These are phyloP conservation scores for Myiopsitta monachus DNA, from an alignment of 2,113 vertebrate species.

Conservation along the genomic window DNA sequence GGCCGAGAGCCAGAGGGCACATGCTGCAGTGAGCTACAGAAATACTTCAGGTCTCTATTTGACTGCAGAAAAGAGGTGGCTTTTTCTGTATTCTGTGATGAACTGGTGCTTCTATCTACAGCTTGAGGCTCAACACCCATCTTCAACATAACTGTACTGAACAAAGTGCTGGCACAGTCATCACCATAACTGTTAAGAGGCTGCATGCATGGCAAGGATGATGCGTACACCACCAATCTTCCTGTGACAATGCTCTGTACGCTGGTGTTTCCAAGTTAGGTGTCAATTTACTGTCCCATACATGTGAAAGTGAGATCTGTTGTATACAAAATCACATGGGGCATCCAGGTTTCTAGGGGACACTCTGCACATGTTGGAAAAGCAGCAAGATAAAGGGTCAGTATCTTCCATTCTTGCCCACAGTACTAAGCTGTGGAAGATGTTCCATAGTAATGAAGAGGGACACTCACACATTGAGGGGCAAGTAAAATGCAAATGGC, in stretches of 20 bases:
- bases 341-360: background rate
- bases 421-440: background rate
- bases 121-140: background rate
- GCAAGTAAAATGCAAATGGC: background rate
- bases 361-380: background rate
- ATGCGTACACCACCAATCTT: rapidly evolving
- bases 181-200: background rate
- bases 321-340: background rate
- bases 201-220: background rate
- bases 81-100: background rate
- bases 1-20: background rate
- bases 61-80: background rate
- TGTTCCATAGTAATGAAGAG: background rate
- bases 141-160: background rate
- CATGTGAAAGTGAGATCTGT: rapidly evolving
- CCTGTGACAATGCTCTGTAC: background rate
- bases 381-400: background rate
- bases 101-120: background rate
- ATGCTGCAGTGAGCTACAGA: background rate
- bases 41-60: background rate
- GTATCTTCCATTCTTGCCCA: background rate
- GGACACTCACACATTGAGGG: background rate
- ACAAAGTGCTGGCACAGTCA: background rate
- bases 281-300: background rate
- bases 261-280: background rate